Conservation (phyloP, 2,113 vertebrate genomes). For the Cheilinus undulatus region DNA sequence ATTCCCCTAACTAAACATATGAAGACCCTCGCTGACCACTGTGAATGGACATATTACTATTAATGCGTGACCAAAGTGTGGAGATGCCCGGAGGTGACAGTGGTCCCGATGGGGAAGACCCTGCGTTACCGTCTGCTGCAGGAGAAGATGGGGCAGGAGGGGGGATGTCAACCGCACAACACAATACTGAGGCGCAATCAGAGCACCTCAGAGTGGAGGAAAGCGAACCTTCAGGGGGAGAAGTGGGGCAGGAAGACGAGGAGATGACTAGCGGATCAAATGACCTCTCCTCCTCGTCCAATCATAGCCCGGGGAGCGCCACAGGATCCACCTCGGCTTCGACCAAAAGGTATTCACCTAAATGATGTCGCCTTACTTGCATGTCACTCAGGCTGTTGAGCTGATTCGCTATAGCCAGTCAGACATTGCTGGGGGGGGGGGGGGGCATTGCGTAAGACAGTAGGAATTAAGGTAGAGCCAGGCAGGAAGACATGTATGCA, state of each 20-base stretch:
- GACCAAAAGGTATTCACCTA: conserved; percentile 80
- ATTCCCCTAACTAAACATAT: conserved; percentile 46
- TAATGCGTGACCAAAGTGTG: conserved; percentile 63
- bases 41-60: conserved; percentile 28
- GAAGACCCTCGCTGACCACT: conserved; percentile 51
- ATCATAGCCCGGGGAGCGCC: conserved; percentile 58
- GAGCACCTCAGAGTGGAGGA: conserved; percentile 37
- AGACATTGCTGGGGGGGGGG: no score
- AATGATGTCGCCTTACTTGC: background rate
- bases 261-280: conserved; percentile 53
- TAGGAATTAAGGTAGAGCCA: no score
- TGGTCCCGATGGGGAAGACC: conserved; percentile 54
- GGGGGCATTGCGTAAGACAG: no score
- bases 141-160: conserved; percentile 25
- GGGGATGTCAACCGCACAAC: conserved; percentile 9
- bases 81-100: conserved; percentile 63
- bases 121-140: conserved; percentile 12
- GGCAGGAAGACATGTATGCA: no score
- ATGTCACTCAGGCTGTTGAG: no score
- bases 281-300: conserved; percentile 49
- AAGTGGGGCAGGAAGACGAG: conserved; percentile 62
- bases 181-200: background rate
- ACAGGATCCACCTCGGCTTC: conserved; percentile 71
- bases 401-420: no score
- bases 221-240: conserved; percentile 50